These are phyloP conservation scores for Onchidella celtica DNA, from an alignment of 2,888 invertebrate genomes.

Conservation along the genomic window DNA sequence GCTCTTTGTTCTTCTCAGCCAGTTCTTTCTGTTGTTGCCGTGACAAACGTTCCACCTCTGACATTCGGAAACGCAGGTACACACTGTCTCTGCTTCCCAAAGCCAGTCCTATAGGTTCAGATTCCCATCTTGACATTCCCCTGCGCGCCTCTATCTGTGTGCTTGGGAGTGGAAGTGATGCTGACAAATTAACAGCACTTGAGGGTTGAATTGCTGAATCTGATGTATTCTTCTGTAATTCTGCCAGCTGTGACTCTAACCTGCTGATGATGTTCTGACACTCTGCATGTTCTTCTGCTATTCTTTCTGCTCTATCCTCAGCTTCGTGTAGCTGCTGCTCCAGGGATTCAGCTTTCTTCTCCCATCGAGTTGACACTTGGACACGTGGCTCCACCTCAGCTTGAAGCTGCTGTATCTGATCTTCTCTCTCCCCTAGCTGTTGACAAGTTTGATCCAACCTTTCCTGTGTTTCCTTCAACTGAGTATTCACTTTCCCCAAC, in stretches of 20 bases:
- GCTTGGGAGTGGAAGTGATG: slow-evolving; percentile 42
- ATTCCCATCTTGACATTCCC: slow-evolving; percentile 52
- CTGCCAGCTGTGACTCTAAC: slow-evolving; percentile 5
- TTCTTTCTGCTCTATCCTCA: slow-evolving; percentile 49
- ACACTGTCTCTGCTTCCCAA: slow-evolving; percentile 16
- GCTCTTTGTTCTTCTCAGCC: slow-evolving; percentile 55
- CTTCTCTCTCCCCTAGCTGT: slow-evolving; percentile 63
- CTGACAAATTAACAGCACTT: slow-evolving; percentile 29
- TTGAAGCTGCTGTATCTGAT: slow-evolving; percentile 63
- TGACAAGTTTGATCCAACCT: slow-evolving; percentile 61
- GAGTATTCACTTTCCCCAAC: slow-evolving; percentile 53
- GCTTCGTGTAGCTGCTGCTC: slow-evolving; percentile 2
- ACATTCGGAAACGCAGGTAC: slow-evolving; percentile 4
- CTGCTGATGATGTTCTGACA: background rate
- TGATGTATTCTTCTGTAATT: background rate
- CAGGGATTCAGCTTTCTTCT: background rate
- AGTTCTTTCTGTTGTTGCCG: slow-evolving; percentile 55
- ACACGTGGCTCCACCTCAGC: slow-evolving; percentile 57
- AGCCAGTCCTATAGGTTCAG: slow-evolving; percentile 45
- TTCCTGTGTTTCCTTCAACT: slow-evolving; percentile 59
- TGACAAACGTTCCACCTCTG: slow-evolving; percentile 42
- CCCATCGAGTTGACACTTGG: background rate
- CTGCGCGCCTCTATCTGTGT: background rate
- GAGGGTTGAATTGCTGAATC: background rate
- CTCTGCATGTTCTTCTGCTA: slow-evolving; percentile 27